Conservation (phyloP, 2,113 vertebrate species). For the Suricata suricatta region DNA sequence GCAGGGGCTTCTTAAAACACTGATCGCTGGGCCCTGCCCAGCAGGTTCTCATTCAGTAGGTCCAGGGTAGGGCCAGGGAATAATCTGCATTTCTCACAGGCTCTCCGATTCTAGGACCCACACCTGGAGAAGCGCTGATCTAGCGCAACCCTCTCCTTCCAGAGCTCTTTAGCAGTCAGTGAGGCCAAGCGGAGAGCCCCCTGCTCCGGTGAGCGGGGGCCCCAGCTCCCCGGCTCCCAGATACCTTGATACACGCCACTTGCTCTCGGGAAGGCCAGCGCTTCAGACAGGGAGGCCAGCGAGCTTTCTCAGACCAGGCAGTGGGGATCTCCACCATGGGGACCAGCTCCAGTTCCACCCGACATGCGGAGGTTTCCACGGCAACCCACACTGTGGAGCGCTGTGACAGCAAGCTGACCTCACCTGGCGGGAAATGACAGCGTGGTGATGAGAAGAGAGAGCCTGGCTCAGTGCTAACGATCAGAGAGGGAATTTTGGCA, state of each 20-base stretch:
- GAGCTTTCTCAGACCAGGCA: constrained; percentile 86
- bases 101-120: fast-evolving
- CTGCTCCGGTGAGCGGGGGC: background rate
- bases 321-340: constrained; percentile 88
- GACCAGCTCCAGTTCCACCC: constrained; percentile 88
- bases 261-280: constrained; percentile 86
- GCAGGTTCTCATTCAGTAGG: fast-evolving
- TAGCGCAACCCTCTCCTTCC: background rate
- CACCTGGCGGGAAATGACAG: constrained; percentile 76
- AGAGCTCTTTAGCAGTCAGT: fast-evolving
- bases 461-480: background rate
- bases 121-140: fast-evolving
- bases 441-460: background rate
- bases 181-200: background rate
- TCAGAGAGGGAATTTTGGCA: background rate
- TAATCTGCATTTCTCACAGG: background rate
- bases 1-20: background rate
- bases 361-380: constrained; percentile 86
- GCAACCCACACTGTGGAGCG: constrained; percentile 82
- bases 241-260: constrained; percentile 88
- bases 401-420: constrained; percentile 84
- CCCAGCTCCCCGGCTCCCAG: no score
- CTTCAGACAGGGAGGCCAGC: constrained; percentile 87
- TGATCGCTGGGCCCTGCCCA: background rate
- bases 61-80: fast-evolving